Conservation (phyloP, 2,113 vertebrate genomes). For the Andinoacara biseriatus region DNA sequence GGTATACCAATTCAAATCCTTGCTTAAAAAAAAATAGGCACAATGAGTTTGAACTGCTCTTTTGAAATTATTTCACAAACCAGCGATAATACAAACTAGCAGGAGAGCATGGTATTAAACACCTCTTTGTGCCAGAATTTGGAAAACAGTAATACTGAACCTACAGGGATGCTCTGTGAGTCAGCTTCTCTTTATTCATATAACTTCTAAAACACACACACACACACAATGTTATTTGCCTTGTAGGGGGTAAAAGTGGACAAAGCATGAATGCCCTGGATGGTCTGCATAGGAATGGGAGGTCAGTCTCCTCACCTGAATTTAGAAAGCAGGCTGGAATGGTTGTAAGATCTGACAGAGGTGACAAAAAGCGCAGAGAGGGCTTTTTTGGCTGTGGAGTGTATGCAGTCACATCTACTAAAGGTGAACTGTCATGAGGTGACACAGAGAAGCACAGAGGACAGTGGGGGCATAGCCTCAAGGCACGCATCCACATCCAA, state of each 20-base stretch:
- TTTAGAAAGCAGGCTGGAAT: constrained; percentile 5
- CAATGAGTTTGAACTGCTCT: background rate
- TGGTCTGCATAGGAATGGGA: background rate
- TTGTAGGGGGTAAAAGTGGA: background rate
- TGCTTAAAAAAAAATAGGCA: background rate
- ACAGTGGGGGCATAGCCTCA: constrained; percentile 30
- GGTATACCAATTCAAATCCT: background rate
- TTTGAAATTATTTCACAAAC: background rate
- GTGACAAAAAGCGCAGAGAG: constrained; percentile 44
- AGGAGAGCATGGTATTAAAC: background rate
- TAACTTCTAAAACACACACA: background rate
- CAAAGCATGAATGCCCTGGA: constrained; percentile 14
- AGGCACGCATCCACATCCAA: constrained; percentile 25
- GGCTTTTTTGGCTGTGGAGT: constrained; percentile 23
- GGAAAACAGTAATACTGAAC: background rate
- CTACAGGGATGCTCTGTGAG: background rate
- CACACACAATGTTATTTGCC: background rate
- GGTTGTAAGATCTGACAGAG: constrained; percentile 28
- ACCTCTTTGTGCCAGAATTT: background rate
- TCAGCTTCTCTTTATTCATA: background rate
- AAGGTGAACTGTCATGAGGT: constrained; percentile 22
- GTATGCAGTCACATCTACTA: constrained; percentile 43
- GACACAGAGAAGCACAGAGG: constrained; percentile 46
- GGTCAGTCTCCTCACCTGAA: constrained; percentile 19
- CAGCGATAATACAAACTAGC: background rate